phyloP scores from a whole-genome alignment of 2,113 vertebrate species.

The Vulpes vulpes region DNA sequence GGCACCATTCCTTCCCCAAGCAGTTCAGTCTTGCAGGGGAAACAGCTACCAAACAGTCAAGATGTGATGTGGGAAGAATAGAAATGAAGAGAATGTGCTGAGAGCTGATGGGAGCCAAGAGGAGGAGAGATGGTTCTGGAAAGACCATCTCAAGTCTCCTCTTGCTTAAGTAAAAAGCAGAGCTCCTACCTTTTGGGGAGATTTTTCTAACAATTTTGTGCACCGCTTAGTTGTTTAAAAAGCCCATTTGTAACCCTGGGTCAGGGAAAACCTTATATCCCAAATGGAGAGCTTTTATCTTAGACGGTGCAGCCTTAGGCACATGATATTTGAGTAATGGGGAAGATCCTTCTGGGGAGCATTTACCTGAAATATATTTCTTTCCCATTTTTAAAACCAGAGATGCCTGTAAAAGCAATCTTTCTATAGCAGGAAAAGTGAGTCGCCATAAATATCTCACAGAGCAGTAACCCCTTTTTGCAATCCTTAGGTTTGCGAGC shows the following conservation, averaged over 20 bases:
- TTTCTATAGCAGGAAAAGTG: neutral
- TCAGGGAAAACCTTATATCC: constrained; percentile 60
- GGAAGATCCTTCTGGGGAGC: neutral
- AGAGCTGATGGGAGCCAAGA: neutral
- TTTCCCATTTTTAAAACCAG: constrained; percentile 58
- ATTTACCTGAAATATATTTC: constrained; percentile 67
- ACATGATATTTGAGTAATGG: constrained; percentile 49
- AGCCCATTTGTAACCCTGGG: constrained; percentile 59
- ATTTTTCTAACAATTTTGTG: constrained; percentile 45
- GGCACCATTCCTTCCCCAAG: neutral
- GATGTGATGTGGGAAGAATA: neutral
- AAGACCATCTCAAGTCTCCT: neutral
- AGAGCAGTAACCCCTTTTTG: neutral
- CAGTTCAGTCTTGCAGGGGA: neutral
- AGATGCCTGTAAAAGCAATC: constrained; percentile 63
- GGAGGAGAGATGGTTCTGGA: neutral
- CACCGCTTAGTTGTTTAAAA: constrained; percentile 42
- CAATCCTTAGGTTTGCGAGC: constrained; percentile 14
- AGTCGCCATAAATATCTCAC: constrained; percentile 59
- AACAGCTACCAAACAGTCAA: neutral
- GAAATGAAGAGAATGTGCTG: neutral
- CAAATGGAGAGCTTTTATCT: constrained; percentile 64
- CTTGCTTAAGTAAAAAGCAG: constrained; percentile 12
- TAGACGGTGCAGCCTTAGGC: neutral
- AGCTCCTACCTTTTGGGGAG: neutral